phyloP scores from a whole-genome alignment of 2,888 invertebrate genomes.

The Heliconius ethilla region DNA sequence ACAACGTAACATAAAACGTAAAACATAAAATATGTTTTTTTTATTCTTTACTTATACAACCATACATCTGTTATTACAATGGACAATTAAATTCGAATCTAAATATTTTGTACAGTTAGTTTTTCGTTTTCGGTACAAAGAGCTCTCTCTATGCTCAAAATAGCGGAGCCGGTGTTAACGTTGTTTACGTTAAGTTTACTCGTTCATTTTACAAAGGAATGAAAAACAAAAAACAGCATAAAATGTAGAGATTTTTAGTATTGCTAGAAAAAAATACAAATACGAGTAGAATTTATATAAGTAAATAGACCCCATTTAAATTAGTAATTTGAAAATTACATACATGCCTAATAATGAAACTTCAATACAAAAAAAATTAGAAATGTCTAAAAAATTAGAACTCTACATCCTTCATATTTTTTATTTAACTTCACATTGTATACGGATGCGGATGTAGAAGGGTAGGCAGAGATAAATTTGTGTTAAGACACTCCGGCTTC shows the following conservation, averaged over 20 bases:
- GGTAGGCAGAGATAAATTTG: no score
- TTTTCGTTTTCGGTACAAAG: conserved; percentile 33
- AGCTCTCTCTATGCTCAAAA: conserved; percentile 39
- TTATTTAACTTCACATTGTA: no score
- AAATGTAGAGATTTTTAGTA: background rate
- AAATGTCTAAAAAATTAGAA: no score
- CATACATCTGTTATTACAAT: background rate
- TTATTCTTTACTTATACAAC: background rate
- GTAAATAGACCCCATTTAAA: background rate
- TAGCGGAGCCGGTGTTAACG: conserved; percentile 39
- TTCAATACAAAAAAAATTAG: no score
- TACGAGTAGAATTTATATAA: background rate
- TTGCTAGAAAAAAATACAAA: background rate
- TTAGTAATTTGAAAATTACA: background rate
- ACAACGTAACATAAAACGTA: no score
- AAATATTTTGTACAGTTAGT: conserved; percentile 34
- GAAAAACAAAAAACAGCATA: background rate
- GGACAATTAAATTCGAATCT: background rate
- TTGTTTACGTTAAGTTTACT: conserved; percentile 40
- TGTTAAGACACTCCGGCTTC: no score
- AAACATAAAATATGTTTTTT: background rate
- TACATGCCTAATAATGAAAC: background rate
- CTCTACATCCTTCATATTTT: no score
- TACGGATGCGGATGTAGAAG: no score
- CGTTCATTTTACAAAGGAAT: conserved; percentile 40